These are phyloP conservation scores for Aplidium turbinatum DNA, from an alignment of 23 tunicate genomes.

Conservation along the genomic window DNA sequence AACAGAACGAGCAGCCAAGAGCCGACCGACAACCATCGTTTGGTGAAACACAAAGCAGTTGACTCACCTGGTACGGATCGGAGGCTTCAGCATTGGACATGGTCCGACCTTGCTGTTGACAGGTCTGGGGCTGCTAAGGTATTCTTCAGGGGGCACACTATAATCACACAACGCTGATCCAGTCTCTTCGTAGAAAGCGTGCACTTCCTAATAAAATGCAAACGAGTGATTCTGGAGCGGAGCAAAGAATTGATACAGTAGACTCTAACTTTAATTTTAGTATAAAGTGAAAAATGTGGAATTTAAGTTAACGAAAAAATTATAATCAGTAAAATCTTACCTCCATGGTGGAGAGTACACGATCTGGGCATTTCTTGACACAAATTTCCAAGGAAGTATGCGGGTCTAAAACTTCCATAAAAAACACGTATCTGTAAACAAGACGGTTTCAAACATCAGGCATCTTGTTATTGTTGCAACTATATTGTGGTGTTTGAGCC, in stretches of 20 bases:
- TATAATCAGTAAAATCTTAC: conserved; percentile 2
- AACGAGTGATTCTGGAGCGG: neutral
- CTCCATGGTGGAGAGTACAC: conserved; percentile 10
- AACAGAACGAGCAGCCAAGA: too few species aligned
- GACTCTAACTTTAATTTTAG: too few species aligned
- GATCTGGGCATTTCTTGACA: conserved; percentile 74
- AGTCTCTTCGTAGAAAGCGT: conserved; percentile 54
- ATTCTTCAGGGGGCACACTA: conserved; percentile 34
- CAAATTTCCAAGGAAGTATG: conserved; percentile 70
- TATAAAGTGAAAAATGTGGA: too few species aligned
- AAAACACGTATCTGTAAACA: conserved; percentile 72
- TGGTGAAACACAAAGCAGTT: too few species aligned
- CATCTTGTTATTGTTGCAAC: too few species aligned
- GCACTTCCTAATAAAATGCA: conserved; percentile 43
- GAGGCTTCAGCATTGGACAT: conserved; percentile 66
- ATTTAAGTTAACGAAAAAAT: neutral
- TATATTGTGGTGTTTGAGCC: too few species aligned
- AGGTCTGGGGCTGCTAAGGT: neutral
- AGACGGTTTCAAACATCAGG: too few species aligned
- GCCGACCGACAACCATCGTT: too few species aligned
- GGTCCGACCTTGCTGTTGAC: conserved; percentile 43
- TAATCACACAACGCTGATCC: conserved; percentile 64
- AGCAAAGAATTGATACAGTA: neutral
- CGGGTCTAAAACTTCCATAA: conserved; percentile 74
- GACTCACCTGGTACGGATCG: too few species aligned